These are phyloP conservation scores for Dysmachus trigonus DNA, from an alignment of 2,888 invertebrate genomes.

Conservation along the genomic window DNA sequence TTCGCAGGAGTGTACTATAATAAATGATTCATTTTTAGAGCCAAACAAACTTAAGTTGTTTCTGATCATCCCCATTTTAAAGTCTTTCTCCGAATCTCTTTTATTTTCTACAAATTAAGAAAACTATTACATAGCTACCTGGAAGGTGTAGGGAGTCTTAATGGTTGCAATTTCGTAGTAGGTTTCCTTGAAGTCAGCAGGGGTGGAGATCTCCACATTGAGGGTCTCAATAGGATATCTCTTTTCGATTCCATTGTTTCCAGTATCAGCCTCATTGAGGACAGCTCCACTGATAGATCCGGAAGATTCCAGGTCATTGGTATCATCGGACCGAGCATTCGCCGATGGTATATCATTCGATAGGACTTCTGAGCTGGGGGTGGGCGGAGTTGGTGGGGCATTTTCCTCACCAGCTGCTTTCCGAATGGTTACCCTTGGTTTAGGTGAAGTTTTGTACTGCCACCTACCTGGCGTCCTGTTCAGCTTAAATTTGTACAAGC, in stretches of 20 bases:
- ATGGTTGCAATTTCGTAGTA: constrained; percentile 92
- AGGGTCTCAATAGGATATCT: constrained; percentile 79
- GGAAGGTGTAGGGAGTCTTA: constrained; percentile 88
- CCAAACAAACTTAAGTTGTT: no score
- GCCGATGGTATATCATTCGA: constrained; percentile 63
- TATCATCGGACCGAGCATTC: constrained; percentile 68
- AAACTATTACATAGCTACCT: constrained; percentile 68
- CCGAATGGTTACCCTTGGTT: constrained; percentile 83
- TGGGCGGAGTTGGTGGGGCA: constrained; percentile 54
- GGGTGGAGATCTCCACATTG: constrained; percentile 88
- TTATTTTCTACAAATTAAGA: background rate
- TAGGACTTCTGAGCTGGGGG: constrained; percentile 51
- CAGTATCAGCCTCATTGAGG: constrained; percentile 69
- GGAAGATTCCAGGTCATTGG: constrained; percentile 76
- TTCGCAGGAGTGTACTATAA: no score
- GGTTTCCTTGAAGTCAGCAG: constrained; percentile 83
- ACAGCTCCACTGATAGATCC: constrained; percentile 74
- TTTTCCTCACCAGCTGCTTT: constrained; percentile 69
- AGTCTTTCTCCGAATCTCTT: background rate
- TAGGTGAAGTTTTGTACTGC: constrained; percentile 90
- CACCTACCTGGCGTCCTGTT: constrained; percentile 85
- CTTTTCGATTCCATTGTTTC: constrained; percentile 70
- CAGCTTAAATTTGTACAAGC: constrained; percentile 82
- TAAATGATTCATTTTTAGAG: background rate
- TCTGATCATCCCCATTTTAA: no score